Base-by-base conservation (phyloP, 2,113 vertebrate genomes). In the Phrynocephalus versicolor region DNA sequence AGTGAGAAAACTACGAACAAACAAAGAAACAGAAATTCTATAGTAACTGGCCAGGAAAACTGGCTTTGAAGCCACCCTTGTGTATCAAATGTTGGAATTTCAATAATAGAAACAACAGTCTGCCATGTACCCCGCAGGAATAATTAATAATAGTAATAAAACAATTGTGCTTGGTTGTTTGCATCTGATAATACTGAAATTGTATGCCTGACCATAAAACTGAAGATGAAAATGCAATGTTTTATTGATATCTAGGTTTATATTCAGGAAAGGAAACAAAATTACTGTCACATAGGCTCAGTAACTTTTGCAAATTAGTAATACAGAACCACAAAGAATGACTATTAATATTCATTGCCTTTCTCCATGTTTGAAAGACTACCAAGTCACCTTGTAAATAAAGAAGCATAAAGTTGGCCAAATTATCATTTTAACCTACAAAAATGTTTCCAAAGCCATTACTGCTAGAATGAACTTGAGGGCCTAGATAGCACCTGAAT, bases 261-360 rank as follows among this genome's bases (percentile, higher is more conserved):
- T n/a, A 51, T 79, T 79, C 39, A 79, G 71, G 78, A 70, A 88
- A 83, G 23, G 51, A 18, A 87, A 23, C 12, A 73, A 80, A 80
- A 85, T 33, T 67, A 19, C 45, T n/a, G 45, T 79, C 78, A 79
- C 62, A 80, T 30, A 75, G 51, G 19, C n/a, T 37, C n/a, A 35
- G 64, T 51, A 85, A 23, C 18, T 90, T 85, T 35, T 14, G n/a
- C 74, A 62, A 15, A n/a, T 70, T 86, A 71, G 55, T 6, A 79
- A 74, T 85, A 71, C 39, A 85, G 84, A 70, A 73, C 74, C 16
- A 69, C 39, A 87, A 64, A 65, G 71, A 74, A 10, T 65, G 1
- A 79, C 65, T 79, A 62, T 69, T n/a, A 86, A 88, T 83, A 91
- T 57, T 69, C 8, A 87, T 75, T 87, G 87, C 79, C n/a, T 85